Percentiles rank a stretch among this genome's conserved stretches.
Evolutionary conservation across 92 coral and sea anemone species (phyloP).

Genomic region (Epizoanthus illoricatus): DNA sequence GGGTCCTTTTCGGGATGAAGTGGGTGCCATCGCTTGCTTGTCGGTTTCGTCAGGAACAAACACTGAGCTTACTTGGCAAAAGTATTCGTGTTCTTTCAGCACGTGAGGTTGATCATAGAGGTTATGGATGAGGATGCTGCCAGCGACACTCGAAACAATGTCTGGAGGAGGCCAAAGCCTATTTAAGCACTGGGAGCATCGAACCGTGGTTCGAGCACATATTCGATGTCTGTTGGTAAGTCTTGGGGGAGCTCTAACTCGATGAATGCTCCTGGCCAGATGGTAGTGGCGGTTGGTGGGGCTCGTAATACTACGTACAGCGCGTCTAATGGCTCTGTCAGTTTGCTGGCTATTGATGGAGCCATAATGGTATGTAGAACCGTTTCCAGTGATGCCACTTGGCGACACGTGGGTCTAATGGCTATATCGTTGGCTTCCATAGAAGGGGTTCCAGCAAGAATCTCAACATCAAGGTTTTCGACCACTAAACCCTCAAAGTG

Average conservation of each 20-base stretch:
- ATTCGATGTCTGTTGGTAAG: background rate
- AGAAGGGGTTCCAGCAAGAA: too few species aligned
- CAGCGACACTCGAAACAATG: background rate
- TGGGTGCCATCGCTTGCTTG: too few species aligned
- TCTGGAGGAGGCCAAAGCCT: slow-evolving; percentile 20
- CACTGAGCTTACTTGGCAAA: too few species aligned
- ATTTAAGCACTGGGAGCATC: background rate
- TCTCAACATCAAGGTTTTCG: slow-evolving; percentile 22
- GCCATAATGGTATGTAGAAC: slow-evolving; percentile 21
- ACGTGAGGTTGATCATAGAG: too few species aligned
- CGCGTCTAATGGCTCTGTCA: slow-evolving; percentile 24
- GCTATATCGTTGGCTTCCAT: slow-evolving; percentile 17
- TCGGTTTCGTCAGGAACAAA: too few species aligned
- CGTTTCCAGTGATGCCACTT: slow-evolving; percentile 24
- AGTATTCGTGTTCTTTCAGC: too few species aligned
- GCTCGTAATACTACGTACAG: slow-evolving; percentile 40
- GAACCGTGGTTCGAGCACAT: slow-evolving; percentile 8
- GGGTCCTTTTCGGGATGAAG: too few species aligned
- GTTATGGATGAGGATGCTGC: too few species aligned
- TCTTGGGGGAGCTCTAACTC: background rate
- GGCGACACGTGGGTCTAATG: slow-evolving; percentile 40
- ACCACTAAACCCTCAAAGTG: too few species aligned
- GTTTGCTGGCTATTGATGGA: background rate
- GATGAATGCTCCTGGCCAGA: slow-evolving; percentile 56
- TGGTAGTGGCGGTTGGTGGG: slow-evolving; percentile 41